Percentiles rank a stretch among this genome's conserved stretches.
Evolutionary conservation across 2,113 vertebrate genomes (phyloP).

Genomic region (Lophotis ruficrista): DNA sequence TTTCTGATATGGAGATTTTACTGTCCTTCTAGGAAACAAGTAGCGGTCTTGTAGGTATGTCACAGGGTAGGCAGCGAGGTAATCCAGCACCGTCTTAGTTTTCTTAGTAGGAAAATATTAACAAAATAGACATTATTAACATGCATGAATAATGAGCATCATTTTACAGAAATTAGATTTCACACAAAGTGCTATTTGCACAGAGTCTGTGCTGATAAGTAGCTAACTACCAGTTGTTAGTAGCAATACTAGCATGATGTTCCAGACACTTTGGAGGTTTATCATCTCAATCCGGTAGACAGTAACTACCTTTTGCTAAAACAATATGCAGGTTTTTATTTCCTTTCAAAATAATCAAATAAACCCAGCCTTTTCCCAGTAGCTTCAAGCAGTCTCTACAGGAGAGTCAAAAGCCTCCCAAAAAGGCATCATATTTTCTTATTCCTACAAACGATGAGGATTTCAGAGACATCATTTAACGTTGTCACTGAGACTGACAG

Average conservation of each 20-base stretch:
- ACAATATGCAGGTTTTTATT: neutral
- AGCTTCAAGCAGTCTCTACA: neutral
- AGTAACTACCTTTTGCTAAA: neutral
- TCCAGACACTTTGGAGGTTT: neutral
- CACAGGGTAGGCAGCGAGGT: neutral
- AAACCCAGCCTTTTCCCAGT: neutral
- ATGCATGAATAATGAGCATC: neutral
- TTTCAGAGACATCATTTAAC: neutral
- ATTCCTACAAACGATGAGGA: neutral
- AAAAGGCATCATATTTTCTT: neutral
- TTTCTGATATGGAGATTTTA: neutral
- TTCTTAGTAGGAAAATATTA: neutral
- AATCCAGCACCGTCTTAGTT: neutral
- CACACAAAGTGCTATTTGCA: neutral
- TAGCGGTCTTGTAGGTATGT: neutral
- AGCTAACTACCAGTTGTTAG: neutral
- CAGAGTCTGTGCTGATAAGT: neutral
- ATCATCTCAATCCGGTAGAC: neutral
- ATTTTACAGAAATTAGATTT: neutral
- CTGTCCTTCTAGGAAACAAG: neutral
- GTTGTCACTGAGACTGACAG: neutral
- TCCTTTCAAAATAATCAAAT: neutral
- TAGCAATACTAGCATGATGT: neutral
- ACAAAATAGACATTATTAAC: neutral
- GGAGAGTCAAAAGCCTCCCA: neutral